Base-by-base conservation (phyloP, 2,113 vertebrate species). In the Apeltes quadracus region DNA sequence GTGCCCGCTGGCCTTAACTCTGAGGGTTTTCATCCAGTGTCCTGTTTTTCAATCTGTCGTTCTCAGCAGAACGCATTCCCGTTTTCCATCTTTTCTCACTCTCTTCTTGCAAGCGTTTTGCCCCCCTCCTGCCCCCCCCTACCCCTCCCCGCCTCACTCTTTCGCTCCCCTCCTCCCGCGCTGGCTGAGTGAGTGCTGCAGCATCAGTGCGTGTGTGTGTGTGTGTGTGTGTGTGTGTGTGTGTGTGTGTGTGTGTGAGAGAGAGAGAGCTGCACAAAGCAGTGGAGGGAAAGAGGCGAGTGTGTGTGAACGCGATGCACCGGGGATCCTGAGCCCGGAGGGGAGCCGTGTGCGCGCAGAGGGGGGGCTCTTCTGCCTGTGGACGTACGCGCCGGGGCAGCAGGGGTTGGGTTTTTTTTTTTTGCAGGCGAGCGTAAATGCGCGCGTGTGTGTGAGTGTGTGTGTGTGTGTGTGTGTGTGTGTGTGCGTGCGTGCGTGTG, bases 181-280 rank as follows among this genome's bases (percentile, higher is more conserved):
- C 87, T 87, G 86, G 84, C 86, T 87, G 89, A 87, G 86, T 88
- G 83, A 90, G 86, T 92, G 91, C 90, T 92, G 93, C 93, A 93
- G 93, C 92, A 93, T 93, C 88, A 76, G 82, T 90, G 85, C 85
- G 79, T 86, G 83, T 86, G 90, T 80, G 84, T 90, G 85, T 84
- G 79, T 87, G 83, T 86, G 90, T 80, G 84, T 84, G 27, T 79
- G 72, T 73, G 82, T 59, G 79, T 34, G 32, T 34, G 32, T 34
- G 82, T 90, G 85, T 84, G 79, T 87, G 83, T 86, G 90, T 80
- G 84, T 84, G 29, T 77, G 72, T 73, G 82, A 61, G 66, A 48
- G n/a, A 63, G 71, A 53, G 66, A 53, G 63, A 62, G 71, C 61
- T 46, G 72, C 29, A 61, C 64, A 36, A 80, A 67, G 75, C 32